A percentile compares a stretch with the other conserved stretches of the same genome.
Evolutionary conservation across 1,140 invertebrate genomes (phyloP).

Genomic region (Adoxophyes honmai): DNA sequence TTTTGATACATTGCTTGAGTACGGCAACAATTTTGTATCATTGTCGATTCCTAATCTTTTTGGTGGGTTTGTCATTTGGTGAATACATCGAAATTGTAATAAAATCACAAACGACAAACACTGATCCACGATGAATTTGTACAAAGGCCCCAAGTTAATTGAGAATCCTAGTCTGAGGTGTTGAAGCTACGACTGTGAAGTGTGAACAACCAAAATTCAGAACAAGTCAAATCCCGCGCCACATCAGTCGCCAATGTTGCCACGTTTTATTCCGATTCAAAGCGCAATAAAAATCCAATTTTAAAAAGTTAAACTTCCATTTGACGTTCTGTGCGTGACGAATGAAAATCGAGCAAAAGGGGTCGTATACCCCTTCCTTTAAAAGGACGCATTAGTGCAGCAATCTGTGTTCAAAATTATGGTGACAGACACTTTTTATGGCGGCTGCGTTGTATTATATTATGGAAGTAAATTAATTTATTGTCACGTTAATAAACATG

Average conservation of each 20-base stretch:
- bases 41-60: no score
- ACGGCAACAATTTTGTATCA: no score
- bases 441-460: conserved; percentile 44
- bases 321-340: conserved; percentile 65
- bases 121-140: no score
- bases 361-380: conserved; percentile 51
- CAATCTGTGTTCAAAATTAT: conserved; percentile 69
- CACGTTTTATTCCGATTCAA: conserved; percentile 44
- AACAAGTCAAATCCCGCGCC: neutral
- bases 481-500: conserved; percentile 43
- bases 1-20: no score
- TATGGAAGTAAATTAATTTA: conserved; percentile 65
- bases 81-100: no score
- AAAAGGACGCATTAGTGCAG: conserved; percentile 44
- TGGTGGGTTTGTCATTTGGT: no score
- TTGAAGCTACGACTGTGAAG: no score
- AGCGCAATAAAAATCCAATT: conserved; percentile 68
- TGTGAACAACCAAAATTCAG: no score
- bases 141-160: no score
- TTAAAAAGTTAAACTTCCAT: conserved; percentile 70
- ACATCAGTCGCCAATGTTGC: conserved; percentile 10
- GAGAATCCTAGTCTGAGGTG: no score
- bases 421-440: conserved; percentile 64
- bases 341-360: conserved; percentile 52
- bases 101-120: no score